Evolutionary conservation across 2,888 invertebrate species (phyloP), one percentile per base, ranked within the genome.

Genomic region (Dryobota labecula): DNA sequence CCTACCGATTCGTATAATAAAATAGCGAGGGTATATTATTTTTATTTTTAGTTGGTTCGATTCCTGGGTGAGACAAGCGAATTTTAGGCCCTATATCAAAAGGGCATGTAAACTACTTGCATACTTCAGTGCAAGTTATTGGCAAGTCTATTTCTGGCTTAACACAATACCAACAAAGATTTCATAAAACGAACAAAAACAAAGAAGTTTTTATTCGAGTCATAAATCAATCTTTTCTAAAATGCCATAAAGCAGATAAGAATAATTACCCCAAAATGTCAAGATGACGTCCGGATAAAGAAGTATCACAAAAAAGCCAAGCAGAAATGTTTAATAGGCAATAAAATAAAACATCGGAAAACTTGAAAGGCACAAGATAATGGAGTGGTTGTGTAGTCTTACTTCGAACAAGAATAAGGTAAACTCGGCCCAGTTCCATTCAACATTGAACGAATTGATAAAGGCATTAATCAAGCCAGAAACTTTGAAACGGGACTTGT

Each of bases 391-490:
- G 73, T 82, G 77, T 76, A 80, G 76, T 82, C 56, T 68, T 36
- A 76, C 80, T 81, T 81, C 70, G 76, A 73, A 78, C 70, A 78
- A 74, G 78, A 86, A 88, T 78, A 82, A 86, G 80, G 82, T 86
- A 74, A 84, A 87, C 73, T 76, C 85, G 83, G 79, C 84, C 82
- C 86, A 85, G 75, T 88, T 90, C 77, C 82, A 84, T 62, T 77
- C 83, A 82, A 88, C 87, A 87, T 78, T 89, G 81, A 86, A 84
- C 71, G 78, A 84, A 83, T 84, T 91, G 82, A 88, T 91, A 76
- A 85, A 89, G 75, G 84, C 86, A 81, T 88, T 91, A 89, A 91
- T 91, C 85, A 90, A 89, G 80, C 89, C 90, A n/a, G 86, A 88
- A 82, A 85, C 86, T 84, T 88, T 91, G 78, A 90, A 89, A 82